Conservation (phyloP, 2,113 vertebrate genomes). For the Oncorhynchus keta region DNA sequence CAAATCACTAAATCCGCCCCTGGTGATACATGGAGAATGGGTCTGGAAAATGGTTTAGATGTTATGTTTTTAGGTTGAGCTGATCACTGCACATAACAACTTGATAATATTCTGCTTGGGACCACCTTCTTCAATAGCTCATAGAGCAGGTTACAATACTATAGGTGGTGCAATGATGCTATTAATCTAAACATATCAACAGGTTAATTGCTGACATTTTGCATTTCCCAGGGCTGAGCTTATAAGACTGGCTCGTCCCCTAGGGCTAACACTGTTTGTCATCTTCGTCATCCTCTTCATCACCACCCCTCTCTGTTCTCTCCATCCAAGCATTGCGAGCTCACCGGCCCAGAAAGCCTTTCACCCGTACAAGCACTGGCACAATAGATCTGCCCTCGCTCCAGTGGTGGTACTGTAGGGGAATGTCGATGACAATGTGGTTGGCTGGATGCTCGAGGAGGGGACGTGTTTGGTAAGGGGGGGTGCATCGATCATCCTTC, state of each 20-base stretch:
- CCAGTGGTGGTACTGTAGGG: slow-evolving; percentile 45
- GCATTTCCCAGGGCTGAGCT: slow-evolving; percentile 9
- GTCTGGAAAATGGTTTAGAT: no score
- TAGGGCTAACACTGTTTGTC: slow-evolving; percentile 39
- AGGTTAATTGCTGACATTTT: neutral
- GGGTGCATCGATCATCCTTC: slow-evolving; percentile 34
- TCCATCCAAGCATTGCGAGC: slow-evolving; percentile 40
- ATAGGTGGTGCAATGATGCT: no score
- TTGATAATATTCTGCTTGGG: no score
- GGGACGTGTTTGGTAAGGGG: slow-evolving; percentile 16
- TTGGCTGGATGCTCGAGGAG: slow-evolving; percentile 32
- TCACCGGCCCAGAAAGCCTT: slow-evolving; percentile 64
- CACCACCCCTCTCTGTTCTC: slow-evolving; percentile 26
- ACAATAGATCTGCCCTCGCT: slow-evolving; percentile 62
- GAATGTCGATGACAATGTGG: slow-evolving; percentile 47
- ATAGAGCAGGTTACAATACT: no score
- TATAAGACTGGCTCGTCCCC: slow-evolving; percentile 15
- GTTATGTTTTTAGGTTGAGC: no score
- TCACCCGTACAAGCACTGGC: slow-evolving; percentile 47
- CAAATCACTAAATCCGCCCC: no score
- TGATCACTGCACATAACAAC: no score
- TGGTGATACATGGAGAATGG: slow-evolving; percentile 11
- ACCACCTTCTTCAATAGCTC: neutral
- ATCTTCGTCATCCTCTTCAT: slow-evolving; percentile 37
- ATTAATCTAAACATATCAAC: no score